A percentile compares a stretch with the other conserved stretches of the same genome.
These are phyloP conservation scores for Brachionichthys hirsutus DNA, from an alignment of 2,113 vertebrate species.

Conservation along the genomic window DNA sequence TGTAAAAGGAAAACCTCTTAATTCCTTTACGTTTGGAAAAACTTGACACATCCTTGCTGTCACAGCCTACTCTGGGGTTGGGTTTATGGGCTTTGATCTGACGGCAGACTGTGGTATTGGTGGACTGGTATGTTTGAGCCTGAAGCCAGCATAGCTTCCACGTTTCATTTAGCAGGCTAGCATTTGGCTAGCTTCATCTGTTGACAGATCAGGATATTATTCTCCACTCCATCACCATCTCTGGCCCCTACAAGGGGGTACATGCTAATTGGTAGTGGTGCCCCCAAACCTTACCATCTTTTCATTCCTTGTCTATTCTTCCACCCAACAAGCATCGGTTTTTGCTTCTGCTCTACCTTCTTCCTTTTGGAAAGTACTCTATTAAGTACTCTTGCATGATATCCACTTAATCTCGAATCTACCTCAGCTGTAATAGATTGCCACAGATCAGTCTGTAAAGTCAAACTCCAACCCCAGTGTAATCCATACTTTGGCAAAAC, in stretches of 20 bases:
- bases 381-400: background rate
- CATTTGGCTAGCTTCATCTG: conserved; percentile 38
- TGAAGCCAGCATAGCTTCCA: conserved; percentile 13
- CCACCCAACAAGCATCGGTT: background rate
- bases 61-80: background rate
- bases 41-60: background rate
- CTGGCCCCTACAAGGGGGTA: conserved; percentile 67
- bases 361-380: no score
- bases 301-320: background rate
- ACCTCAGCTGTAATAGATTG: background rate
- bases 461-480: background rate
- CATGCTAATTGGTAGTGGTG: conserved; percentile 2
- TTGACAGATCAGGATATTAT: conserved; percentile 24
- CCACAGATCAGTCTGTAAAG: conserved; percentile 1
- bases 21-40: background rate
- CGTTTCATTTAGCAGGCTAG: conserved; percentile 48
- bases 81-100: conserved; percentile 20
- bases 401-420: background rate
- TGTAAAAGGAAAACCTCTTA: background rate
- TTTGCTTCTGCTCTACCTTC: background rate
- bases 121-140: conserved; percentile 26
- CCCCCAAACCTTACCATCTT: conserved; percentile 19
- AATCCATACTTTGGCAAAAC: background rate
- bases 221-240: conserved; percentile 38
- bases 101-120: conserved; percentile 24